Base-by-base conservation (phyloP, 2,888 invertebrate genomes). In the Lymantria dispar region DNA sequence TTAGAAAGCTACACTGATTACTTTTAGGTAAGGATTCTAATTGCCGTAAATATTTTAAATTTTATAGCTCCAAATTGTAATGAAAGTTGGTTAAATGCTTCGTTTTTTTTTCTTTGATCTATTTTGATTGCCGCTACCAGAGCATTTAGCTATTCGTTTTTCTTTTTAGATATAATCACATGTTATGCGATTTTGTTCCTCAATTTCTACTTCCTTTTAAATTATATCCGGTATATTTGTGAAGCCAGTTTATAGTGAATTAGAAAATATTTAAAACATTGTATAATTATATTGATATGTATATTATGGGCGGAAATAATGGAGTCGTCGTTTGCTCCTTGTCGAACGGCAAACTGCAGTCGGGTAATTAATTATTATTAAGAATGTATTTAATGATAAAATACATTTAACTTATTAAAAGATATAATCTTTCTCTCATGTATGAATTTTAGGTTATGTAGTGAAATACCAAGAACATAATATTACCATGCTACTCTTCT, bases 71-170 rank as follows among this genome's bases (percentile, higher is more conserved):
- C 41, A 54, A 45, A 48, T 64, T 48, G 33, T 51, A 42, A 58
- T 52, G 58, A 66, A 66, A 66, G 54, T 58, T 55, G 45, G 43
- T 58, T 45, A 43, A 13, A 49, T 54, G 41, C 50, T 39, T 58
- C 42, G 46, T 59, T 54, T 60, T 54, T 49, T 36, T 52, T 37
- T 45, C 52, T 58, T 58, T 54, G 60, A 66, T 60, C 46, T 62
- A 52, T 50, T 54, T 56, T 52, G 54, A 50, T 60, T 51, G 49
- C 49, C 49, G 45, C 42, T 49, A 45, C 8, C 29, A 39, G 47
- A 50, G 47, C 57, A 43, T 52, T 51, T 46, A 43, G 37, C 36
- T 42, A 36, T 42, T 37, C 38, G 43, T 43, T 39, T 42, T 29
- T 43, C 37, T 47, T 13, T n/a, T 40, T 41, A 13, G 33, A n/a